Conservation (phyloP, 2,113 vertebrate genomes). For the Alces alces region DNA sequence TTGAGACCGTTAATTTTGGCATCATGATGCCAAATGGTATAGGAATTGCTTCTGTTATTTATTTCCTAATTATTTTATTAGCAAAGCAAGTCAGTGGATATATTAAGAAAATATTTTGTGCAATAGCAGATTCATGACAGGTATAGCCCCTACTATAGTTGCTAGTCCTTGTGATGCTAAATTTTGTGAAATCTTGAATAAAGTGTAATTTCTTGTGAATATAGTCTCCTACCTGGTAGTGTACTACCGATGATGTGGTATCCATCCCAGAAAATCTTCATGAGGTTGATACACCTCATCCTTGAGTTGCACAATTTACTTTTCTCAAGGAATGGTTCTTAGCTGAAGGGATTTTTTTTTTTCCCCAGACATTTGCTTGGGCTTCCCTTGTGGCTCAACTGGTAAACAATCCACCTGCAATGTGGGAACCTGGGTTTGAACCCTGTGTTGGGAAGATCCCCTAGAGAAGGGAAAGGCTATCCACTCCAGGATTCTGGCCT, state of each 20-base stretch:
- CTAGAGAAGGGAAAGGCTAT: background rate
- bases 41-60: background rate
- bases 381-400: background rate
- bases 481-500: background rate
- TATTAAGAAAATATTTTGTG: background rate
- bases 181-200: background rate
- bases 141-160: background rate
- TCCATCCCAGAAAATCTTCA: background rate
- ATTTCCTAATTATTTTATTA: background rate
- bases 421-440: background rate
- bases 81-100: background rate
- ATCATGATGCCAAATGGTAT: background rate
- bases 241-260: accelerated
- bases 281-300: background rate
- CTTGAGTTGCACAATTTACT: background rate
- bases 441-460: background rate
- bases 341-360: background rate
- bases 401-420: background rate
- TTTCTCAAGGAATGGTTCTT: background rate
- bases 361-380: background rate
- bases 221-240: background rate
- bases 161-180: background rate
- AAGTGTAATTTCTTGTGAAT: background rate
- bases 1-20: background rate
- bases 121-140: background rate